A percentile compares a stretch with the other conserved stretches of the same genome.
Evolutionary conservation across 2,888 invertebrate genomes (phyloP).

Genomic region (Leucophora obtusa): DNA sequence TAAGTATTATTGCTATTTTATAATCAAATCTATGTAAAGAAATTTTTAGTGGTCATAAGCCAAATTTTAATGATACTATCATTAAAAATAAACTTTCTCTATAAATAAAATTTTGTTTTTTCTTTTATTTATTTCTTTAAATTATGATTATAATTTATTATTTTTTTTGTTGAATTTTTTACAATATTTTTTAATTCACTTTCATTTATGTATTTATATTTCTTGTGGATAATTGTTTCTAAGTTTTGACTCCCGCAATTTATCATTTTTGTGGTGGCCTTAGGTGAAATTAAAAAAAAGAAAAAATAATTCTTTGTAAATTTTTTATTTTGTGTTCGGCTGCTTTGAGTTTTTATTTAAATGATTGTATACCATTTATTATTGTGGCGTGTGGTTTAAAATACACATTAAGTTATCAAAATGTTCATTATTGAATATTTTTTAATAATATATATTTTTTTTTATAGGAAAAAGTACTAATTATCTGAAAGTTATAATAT

Average conservation of each 20-base stretch:
- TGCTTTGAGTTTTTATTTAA: constrained; percentile 18
- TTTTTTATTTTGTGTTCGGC: constrained; percentile 12
- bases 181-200: not conserved
- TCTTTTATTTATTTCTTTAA: not conserved
- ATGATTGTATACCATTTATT: constrained; percentile 15
- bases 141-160: not conserved
- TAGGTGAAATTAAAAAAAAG: not conserved
- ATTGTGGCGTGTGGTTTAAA: not conserved
- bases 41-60: not conserved
- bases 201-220: not conserved
- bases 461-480: too few species aligned
- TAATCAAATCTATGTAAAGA: not conserved
- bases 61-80: not conserved
- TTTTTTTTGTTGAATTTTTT: not conserved
- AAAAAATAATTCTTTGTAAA: not conserved
- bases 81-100: not conserved
- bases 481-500: too few species aligned
- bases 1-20: not conserved
- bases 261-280: constrained; percentile 12
- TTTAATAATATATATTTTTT: too few species aligned
- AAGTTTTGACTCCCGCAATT: constrained; percentile 10
- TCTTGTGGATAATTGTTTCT: constrained; percentile 9
- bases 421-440: too few species aligned
- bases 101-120: not conserved
- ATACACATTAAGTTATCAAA: too few species aligned